phyloP scores from a whole-genome alignment of 2,113 vertebrate genomes.

The Penelope pileata region DNA sequence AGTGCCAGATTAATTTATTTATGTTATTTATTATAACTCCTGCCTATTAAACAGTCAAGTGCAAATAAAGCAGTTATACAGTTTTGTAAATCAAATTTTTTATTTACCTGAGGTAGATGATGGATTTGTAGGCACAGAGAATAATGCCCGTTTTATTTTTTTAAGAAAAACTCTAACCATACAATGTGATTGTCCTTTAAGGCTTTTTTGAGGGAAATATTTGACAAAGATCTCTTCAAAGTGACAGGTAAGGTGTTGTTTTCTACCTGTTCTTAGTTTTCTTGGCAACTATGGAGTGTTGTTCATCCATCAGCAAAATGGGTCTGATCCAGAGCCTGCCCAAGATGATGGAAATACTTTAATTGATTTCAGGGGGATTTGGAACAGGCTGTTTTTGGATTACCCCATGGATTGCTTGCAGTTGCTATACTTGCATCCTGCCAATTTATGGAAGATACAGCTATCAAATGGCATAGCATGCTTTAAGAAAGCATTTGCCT shows the following conservation, averaged over 20 bases:
- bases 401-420: neutral
- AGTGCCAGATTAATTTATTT: neutral
- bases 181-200: neutral
- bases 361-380: neutral
- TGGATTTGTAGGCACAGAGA: neutral
- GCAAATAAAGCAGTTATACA: neutral
- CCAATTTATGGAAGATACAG: neutral
- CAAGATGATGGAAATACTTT: neutral
- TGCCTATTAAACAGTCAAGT: neutral
- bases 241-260: accelerated
- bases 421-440: neutral
- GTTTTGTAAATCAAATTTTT: neutral
- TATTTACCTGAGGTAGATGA: neutral
- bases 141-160: neutral
- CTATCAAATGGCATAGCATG: neutral
- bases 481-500: neutral
- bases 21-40: neutral
- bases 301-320: neutral
- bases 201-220: neutral
- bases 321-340: neutral
- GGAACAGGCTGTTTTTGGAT: neutral
- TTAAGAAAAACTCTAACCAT: neutral
- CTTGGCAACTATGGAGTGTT: neutral
- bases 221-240: neutral
- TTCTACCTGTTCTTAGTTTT: neutral